These are phyloP conservation scores for Tricholaema leucomelas DNA, from an alignment of 2,113 vertebrate species.

Conservation along the genomic window DNA sequence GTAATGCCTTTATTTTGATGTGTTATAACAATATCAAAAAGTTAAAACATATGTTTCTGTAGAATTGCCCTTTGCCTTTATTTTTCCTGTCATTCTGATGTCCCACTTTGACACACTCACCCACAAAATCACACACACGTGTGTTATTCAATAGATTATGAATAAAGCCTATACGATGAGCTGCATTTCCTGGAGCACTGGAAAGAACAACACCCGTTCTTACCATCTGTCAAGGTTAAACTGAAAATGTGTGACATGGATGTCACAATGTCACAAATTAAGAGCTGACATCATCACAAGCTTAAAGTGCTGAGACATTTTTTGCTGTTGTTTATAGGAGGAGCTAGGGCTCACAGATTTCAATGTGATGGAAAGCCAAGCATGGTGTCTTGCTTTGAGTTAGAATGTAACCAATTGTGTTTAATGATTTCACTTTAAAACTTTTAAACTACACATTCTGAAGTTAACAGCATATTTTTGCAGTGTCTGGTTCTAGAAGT, in stretches of 20 bases:
- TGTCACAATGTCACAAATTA: not conserved
- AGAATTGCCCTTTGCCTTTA: not conserved
- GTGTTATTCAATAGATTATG: not conserved
- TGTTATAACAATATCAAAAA: not conserved
- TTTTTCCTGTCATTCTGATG: not conserved
- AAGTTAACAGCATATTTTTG: too few species aligned
- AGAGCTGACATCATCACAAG: not conserved
- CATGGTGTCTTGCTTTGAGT: too few species aligned
- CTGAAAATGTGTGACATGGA: not conserved
- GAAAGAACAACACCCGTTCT: not conserved
- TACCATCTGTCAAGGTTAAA: not conserved
- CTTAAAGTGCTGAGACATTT: not conserved
- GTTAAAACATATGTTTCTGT: not conserved
- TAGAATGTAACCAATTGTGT: too few species aligned
- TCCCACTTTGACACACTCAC: not conserved
- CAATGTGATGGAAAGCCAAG: not conserved
- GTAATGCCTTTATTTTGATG: not conserved
- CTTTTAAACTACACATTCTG: too few species aligned
- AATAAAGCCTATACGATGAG: not conserved
- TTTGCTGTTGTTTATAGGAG: not conserved
- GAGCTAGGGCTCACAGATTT: not conserved
- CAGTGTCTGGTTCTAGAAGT: too few species aligned
- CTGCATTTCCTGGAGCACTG: not conserved
- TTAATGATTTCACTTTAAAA: too few species aligned
- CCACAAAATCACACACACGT: fast-evolving